These are phyloP conservation scores for Capreolus pygargus DNA, from an alignment of 2,113 vertebrate genomes.

Conservation along the genomic window DNA sequence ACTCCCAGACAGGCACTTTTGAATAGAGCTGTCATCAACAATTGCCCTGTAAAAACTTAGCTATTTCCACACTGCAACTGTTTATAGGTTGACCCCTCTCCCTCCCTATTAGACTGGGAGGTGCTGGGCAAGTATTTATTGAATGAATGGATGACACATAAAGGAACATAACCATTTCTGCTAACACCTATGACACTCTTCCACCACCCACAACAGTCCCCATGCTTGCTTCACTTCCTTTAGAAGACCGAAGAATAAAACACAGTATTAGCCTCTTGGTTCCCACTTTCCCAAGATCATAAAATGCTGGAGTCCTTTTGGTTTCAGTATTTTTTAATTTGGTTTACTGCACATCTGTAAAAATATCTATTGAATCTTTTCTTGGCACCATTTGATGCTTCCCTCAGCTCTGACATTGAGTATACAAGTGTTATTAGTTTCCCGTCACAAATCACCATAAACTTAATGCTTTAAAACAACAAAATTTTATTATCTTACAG, in stretches of 20 bases:
- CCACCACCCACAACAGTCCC: neutral
- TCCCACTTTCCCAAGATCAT: neutral
- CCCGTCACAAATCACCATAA: neutral
- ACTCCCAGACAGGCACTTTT: neutral
- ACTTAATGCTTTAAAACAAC: neutral
- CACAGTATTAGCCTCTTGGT: neutral
- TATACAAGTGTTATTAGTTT: neutral
- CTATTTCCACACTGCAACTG: neutral
- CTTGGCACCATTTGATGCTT: neutral
- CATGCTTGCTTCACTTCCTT: neutral
- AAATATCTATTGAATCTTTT: neutral
- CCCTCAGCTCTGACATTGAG: neutral
- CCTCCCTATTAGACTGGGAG: neutral
- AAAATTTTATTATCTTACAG: neutral
- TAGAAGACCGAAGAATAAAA: neutral
- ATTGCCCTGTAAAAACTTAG: neutral
- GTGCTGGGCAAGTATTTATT: neutral
- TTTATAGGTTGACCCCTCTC: neutral
- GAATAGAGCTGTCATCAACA: neutral
- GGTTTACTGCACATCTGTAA: neutral
- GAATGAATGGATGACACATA: neutral
- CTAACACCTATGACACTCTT: neutral
- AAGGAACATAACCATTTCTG: neutral
- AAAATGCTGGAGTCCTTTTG: neutral
- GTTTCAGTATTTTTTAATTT: neutral